Base-by-base conservation (phyloP, 2,888 invertebrate genomes). In the Tiliacea aurago region DNA sequence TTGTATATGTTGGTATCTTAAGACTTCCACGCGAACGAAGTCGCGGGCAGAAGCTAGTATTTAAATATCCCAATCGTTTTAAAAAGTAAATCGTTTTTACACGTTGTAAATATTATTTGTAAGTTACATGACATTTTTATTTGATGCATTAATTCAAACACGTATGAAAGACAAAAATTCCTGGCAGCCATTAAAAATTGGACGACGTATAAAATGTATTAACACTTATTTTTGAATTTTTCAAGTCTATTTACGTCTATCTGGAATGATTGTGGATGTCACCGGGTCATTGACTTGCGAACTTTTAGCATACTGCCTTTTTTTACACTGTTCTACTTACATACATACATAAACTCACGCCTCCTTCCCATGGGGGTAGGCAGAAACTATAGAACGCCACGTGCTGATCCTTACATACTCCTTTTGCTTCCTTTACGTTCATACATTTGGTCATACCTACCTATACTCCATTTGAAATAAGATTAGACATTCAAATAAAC, bases 161-260 rank as follows among this genome's bases (percentile, higher is more conserved):
- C 62, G 49, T 74, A 64, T 71, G 62, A 62, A 49, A 76, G 55
- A 10, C 61, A 1, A 4, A 11, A 73, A 65, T 65, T 28, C 47
- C 13, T 55, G 23, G 9, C 58, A 15, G 41, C 72, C 62, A 79
- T 58, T 71, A 45, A n/a, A 79, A 47, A 59, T 45, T 37, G 45
- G n/a, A 13, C 20, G 56, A 13, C 15, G 56, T 62, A 61, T 28
- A 47, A n/a, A 79, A 63, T 33, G 51, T 80, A 33, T 73, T n/a
- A 80, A 76, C 58, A 76, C 45, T 13, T 47, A 51, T 58, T 63
- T 58, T 58, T 0, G 7, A 20, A 33, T 13, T 4, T 20, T 58
- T 28, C 11, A 49, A 28, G 4, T 62, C 37, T 76, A 72, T 76
- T 76, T 47, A 23, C 23, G 18, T 73, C 23, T 73, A 73, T 78